These are phyloP conservation scores for Centropristis striata DNA, from an alignment of 2,113 vertebrate genomes.

Conservation along the genomic window DNA sequence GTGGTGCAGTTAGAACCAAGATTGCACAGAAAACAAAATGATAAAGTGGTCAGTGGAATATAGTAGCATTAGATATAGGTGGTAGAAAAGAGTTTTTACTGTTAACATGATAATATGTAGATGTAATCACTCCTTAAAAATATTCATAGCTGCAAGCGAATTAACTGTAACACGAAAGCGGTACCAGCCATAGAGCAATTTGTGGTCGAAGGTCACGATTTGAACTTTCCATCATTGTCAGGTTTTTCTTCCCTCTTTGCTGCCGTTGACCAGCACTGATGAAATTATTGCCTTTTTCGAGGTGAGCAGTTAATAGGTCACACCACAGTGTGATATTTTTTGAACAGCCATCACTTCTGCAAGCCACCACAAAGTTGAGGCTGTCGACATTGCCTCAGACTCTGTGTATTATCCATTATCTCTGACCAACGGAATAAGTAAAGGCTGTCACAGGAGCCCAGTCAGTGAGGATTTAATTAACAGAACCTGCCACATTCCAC, in stretches of 20 bases:
- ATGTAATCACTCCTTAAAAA: not conserved
- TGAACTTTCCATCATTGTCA: not conserved
- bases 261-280: not conserved
- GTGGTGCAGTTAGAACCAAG: not conserved
- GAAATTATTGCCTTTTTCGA: slow-evolving; percentile 19
- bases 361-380: slow-evolving; percentile 60
- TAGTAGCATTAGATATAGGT: not conserved
- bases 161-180: not conserved
- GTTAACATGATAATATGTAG: not conserved
- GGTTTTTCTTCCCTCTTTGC: not conserved
- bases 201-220: not conserved
- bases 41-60: not conserved
- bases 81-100: not conserved
- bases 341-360: slow-evolving; percentile 34
- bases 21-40: not conserved
- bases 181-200: not conserved
- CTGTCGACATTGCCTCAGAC: slow-evolving; percentile 65
- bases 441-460: slow-evolving; percentile 78
- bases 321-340: slow-evolving; percentile 15
- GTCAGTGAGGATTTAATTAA: slow-evolving; percentile 83
- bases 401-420: slow-evolving; percentile 80
- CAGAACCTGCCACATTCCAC: slow-evolving; percentile 80
- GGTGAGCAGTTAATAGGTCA: slow-evolving; percentile 32
- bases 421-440: slow-evolving; percentile 79
- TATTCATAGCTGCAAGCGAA: not conserved